Base-by-base conservation (phyloP, 2,113 vertebrate species). In the Clinocottus analis region DNA sequence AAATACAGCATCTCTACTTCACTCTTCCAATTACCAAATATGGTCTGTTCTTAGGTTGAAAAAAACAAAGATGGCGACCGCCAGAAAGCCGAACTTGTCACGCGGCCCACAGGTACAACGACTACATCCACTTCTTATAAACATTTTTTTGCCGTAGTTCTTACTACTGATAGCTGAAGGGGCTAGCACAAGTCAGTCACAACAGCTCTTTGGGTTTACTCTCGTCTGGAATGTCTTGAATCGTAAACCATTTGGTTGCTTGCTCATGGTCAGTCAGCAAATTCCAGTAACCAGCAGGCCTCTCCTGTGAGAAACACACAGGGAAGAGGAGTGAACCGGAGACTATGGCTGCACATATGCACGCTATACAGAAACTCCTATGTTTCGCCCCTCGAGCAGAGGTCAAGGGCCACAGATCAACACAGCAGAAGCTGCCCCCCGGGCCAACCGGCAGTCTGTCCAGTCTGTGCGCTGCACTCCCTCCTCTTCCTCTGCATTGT, bases 381-480 rank as follows among this genome's bases (percentile, higher is more conserved):
- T 21, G 2, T 60, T n/a, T 49, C 33, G 25, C 14, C 21, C 37
- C 6, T 37, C 6, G 17, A 12, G 16, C 7, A 13, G 37, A 33
- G 43, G 53, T 59, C 61, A 85, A 31, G 80, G 63, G 72, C 10
- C 51, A 39, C 43, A 51, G 37, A 84, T 13, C 71, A 64, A 63
- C 75, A 55, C 62, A 72, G 75, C 70, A 68, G 64, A 33, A 67
- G 13, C 56, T 67, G 77, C 72, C 43, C 59, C 60, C 45, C 65
- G 59, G 56, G 75, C 65, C 83, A 58, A n/a, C 55, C 65, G 51
- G 66, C 19, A 55, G 64, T 60, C 69, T 60, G 70, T 73, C 49
- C 51, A 12, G 47, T 33, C 55, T 29, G 39, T 21, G 31, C 56
- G 14, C 63, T 51, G 21, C 7, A 12, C 41, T 33, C 63, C 77